Evolutionary conservation across 2,797 vertebrate genomes (phyloP).

Genomic region (Tokudaia tokunoshimensis): DNA sequence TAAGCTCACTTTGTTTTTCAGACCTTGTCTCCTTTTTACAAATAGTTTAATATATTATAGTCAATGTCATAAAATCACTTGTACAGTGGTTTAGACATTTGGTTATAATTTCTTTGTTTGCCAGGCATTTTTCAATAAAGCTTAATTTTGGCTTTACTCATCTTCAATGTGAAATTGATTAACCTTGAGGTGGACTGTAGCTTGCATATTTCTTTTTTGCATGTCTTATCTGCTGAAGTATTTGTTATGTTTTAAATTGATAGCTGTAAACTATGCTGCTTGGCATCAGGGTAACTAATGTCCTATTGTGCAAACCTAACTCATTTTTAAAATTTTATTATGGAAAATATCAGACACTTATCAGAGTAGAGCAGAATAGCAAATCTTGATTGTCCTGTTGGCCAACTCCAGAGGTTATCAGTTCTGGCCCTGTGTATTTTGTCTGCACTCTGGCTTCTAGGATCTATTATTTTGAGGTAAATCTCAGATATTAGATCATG

Average conservation of each 20-base stretch:
- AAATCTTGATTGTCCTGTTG: background rate
- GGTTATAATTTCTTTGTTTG: conserved; percentile 80
- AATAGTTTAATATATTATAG: conserved; percentile 42
- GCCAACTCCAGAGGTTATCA: background rate
- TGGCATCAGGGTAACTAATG: conserved; percentile 44
- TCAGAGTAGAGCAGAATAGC: background rate
- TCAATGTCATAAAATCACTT: conserved; percentile 43
- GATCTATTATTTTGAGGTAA: conserved; percentile 58
- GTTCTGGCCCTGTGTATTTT: background rate
- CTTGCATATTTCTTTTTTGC: conserved; percentile 73
- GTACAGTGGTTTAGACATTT: conserved; percentile 70
- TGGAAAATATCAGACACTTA: conserved; percentile 16
- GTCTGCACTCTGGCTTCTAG: background rate
- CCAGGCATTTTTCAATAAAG: conserved; percentile 79
- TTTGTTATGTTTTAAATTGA: conserved; percentile 74
- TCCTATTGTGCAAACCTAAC: conserved; percentile 50
- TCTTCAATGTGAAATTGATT: conserved; percentile 75
- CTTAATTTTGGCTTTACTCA: conserved; percentile 68
- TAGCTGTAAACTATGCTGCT: conserved; percentile 61
- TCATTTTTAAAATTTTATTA: conserved; percentile 40
- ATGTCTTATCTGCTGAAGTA: conserved; percentile 64
- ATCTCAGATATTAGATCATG: conserved; percentile 52
- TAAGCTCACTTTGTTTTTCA: background rate
- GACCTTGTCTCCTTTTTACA: conserved; percentile 3
- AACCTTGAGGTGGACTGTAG: conserved; percentile 70